Evolutionary conservation across 2,888 invertebrate genomes (phyloP).

Genomic region (Itoplectis maculator): DNA sequence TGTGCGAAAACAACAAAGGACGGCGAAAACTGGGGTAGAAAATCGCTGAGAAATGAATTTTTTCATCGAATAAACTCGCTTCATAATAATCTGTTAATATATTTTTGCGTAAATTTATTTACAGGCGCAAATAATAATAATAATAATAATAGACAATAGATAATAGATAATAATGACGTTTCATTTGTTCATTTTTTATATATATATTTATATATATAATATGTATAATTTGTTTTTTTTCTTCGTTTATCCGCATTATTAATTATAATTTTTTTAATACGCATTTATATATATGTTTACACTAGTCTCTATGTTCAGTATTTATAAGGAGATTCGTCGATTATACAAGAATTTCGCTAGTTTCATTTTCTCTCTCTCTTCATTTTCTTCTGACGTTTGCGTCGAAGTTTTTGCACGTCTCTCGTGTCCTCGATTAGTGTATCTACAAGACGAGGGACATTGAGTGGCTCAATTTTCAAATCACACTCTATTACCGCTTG

Average conservation of each 20-base stretch:
- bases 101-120: constrained; percentile 84
- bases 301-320: constrained; percentile 69
- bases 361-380: constrained; percentile 54
- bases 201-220: constrained; percentile 80
- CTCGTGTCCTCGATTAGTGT: constrained; percentile 52
- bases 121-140: constrained; percentile 84
- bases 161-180: constrained; percentile 69
- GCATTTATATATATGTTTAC: constrained; percentile 71
- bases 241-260: constrained; percentile 74
- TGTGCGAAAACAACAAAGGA: constrained; percentile 19
- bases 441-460: constrained; percentile 56
- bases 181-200: constrained; percentile 65
- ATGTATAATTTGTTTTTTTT: constrained; percentile 77
- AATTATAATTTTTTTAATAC: constrained; percentile 70
- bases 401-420: background rate
- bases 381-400: constrained; percentile 10
- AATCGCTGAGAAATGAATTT: constrained; percentile 45
- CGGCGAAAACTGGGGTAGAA: constrained; percentile 11
- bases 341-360: constrained; percentile 82
- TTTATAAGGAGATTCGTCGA: constrained; percentile 75
- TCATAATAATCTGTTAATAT: constrained; percentile 84
- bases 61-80: constrained; percentile 61
- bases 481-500: constrained; percentile 18
- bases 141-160: constrained; percentile 64
- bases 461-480: constrained; percentile 22